Conservation (phyloP, 2,797 vertebrate species). For the Neopelma chrysocephalum region DNA sequence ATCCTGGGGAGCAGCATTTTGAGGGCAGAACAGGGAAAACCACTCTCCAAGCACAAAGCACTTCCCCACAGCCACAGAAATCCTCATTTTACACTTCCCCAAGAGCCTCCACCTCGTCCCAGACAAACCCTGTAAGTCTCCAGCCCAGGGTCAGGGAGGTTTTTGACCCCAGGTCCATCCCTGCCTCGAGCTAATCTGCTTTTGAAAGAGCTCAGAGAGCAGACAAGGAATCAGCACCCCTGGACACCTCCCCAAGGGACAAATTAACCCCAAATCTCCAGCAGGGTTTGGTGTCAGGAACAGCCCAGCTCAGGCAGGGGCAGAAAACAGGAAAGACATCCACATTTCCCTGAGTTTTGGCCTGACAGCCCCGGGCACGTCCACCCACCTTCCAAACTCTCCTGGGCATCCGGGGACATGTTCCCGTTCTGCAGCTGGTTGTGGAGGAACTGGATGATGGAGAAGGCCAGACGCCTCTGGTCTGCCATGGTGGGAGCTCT, state of each 20-base stretch:
- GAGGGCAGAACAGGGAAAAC: background rate
- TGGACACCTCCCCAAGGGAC: background rate
- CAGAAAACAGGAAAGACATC: rapidly evolving
- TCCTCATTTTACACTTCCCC: background rate
- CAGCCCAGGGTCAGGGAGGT: background rate
- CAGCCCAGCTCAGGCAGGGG: background rate
- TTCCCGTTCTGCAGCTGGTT: slow-evolving; percentile 86
- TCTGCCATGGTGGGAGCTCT: slow-evolving; percentile 84
- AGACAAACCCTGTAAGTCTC: background rate
- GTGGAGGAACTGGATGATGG: slow-evolving; percentile 93
- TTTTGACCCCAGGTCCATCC: background rate
- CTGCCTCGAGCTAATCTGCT: background rate
- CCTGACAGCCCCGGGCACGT: rapidly evolving
- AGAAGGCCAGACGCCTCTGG: slow-evolving; percentile 89
- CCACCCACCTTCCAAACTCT: slow-evolving; percentile 91
- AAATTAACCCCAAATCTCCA: background rate
- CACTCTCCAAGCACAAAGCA: rapidly evolving
- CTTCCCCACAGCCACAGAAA: rapidly evolving
- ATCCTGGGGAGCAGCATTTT: rapidly evolving
- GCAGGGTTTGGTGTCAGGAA: background rate
- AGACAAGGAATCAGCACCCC: background rate
- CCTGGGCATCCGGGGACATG: slow-evolving; percentile 89
- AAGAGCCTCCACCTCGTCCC: rapidly evolving
- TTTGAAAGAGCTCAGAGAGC: background rate
- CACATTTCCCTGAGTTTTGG: rapidly evolving